These are phyloP conservation scores for Alligator mississippiensis DNA, from an alignment of 2,113 vertebrate species.

Conservation along the genomic window DNA sequence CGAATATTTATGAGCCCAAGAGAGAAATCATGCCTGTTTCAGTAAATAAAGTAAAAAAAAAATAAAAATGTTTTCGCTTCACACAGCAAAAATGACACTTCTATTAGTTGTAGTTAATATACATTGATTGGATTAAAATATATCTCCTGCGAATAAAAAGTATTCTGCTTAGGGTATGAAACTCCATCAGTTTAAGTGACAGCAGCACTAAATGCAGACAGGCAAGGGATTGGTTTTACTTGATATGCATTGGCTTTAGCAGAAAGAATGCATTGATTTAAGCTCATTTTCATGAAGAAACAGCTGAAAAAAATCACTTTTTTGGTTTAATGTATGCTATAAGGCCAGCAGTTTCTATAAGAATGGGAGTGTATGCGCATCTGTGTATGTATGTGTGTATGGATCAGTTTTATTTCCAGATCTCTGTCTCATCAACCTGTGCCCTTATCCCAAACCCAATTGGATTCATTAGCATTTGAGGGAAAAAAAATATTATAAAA, in stretches of 20 bases:
- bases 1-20: conserved; percentile 27
- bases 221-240: conserved; percentile 18
- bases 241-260: conserved; percentile 35
- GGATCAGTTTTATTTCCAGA: conserved; percentile 1
- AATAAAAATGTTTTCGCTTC: conserved; percentile 41
- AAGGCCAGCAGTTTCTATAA: neutral
- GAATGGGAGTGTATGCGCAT: neutral
- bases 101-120: conserved; percentile 69
- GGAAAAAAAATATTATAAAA: neutral
- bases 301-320: conserved; percentile 60
- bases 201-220: neutral
- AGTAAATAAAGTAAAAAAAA: conserved; percentile 59
- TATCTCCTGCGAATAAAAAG: conserved; percentile 48
- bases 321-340: conserved; percentile 26
- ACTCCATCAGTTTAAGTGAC: conserved; percentile 45
- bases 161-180: conserved; percentile 51
- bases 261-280: conserved; percentile 43
- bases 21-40: conserved; percentile 30
- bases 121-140: conserved; percentile 75
- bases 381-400: neutral
- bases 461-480: neutral
- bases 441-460: neutral
- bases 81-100: conserved; percentile 63
- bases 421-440: neutral
- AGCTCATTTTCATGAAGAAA: conserved; percentile 29